Percentiles rank a stretch among this genome's conserved stretches.
Evolutionary conservation across 2,797 vertebrate species (phyloP).

Genomic region (Salarias fasciatus): DNA sequence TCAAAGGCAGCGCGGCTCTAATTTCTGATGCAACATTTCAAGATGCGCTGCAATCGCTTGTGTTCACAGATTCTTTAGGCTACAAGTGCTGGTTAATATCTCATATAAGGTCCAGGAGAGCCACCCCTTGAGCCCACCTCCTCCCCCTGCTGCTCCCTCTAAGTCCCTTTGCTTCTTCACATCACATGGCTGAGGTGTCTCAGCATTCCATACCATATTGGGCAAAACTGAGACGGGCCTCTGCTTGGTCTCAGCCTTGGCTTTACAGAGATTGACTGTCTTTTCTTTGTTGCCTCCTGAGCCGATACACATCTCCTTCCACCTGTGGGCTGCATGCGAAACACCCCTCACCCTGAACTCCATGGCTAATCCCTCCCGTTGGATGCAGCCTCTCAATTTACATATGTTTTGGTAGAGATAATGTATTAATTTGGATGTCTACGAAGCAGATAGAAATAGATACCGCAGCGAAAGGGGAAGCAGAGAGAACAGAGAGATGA

Average conservation of each 20-base stretch:
- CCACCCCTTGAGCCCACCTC: neutral
- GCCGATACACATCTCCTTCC: slow-evolving; percentile 19
- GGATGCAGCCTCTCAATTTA: neutral
- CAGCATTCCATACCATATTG: slow-evolving; percentile 85
- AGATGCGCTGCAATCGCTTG: slow-evolving; percentile 49
- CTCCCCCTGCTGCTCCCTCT: slow-evolving; percentile 27
- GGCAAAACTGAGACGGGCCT: slow-evolving; percentile 66
- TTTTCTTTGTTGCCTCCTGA: slow-evolving; percentile 31
- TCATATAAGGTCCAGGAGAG: slow-evolving; percentile 21
- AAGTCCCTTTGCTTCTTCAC: slow-evolving; percentile 68
- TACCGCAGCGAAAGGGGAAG: neutral
- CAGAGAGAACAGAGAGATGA: neutral
- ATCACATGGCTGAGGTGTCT: slow-evolving; percentile 76
- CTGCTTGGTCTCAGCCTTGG: slow-evolving; percentile 44
- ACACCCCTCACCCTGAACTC: slow-evolving; percentile 8
- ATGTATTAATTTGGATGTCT: slow-evolving; percentile 9
- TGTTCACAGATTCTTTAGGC: slow-evolving; percentile 33
- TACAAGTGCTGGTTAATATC: slow-evolving; percentile 51
- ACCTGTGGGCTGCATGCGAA: slow-evolving; percentile 24
- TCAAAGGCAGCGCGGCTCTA: slow-evolving; percentile 50
- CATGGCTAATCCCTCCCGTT: slow-evolving; percentile 5
- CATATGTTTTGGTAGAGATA: slow-evolving; percentile 4
- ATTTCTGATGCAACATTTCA: slow-evolving; percentile 67
- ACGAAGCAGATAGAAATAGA: slow-evolving; percentile 6
- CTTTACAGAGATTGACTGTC: slow-evolving; percentile 51